Conservation (phyloP, 2,888 invertebrate species). For the Drosophila neotestacea region DNA sequence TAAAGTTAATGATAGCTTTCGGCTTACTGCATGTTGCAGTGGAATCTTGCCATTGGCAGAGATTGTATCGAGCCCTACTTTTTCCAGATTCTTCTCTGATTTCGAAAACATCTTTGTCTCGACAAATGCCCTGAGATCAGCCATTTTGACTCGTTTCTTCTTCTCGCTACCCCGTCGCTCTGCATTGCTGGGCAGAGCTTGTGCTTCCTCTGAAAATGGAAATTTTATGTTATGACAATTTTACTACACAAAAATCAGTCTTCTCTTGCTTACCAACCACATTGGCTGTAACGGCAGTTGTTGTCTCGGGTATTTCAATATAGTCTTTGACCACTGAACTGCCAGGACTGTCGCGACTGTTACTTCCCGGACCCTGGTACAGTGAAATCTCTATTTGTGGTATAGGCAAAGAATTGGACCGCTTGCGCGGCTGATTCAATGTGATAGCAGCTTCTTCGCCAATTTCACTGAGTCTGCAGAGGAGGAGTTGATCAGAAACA, state of each 20-base stretch:
- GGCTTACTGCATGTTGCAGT: constrained; percentile 88
- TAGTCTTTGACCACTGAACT: constrained; percentile 88
- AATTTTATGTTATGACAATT: neutral
- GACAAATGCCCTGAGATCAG: constrained; percentile 95
- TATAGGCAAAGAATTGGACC: constrained; percentile 97
- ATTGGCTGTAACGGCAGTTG: constrained; percentile 87
- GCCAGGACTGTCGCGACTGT: constrained; percentile 85
- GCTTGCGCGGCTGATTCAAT: constrained; percentile 92
- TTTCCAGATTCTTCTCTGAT: constrained; percentile 95
- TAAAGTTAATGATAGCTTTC: constrained; percentile 48
- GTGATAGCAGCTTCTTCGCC: constrained; percentile 91
- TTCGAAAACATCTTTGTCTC: constrained; percentile 96
- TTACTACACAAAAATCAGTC: neutral
- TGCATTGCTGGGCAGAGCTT: constrained; percentile 60
- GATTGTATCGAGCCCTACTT: constrained; percentile 90
- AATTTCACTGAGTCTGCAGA: constrained; percentile 91
- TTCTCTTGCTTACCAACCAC: constrained; percentile 71
- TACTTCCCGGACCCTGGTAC: constrained; percentile 90
- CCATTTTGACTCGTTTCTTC: constrained; percentile 95
- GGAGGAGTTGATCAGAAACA: neutral
- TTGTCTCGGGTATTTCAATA: constrained; percentile 91
- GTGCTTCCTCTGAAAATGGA: constrained; percentile 71
- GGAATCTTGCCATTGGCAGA: constrained; percentile 87
- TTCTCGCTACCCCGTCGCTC: constrained; percentile 92
- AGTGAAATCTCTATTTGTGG: constrained; percentile 96